These are phyloP conservation scores for Lacerta agilis DNA, from an alignment of 2,797 vertebrate genomes.

Conservation along the genomic window DNA sequence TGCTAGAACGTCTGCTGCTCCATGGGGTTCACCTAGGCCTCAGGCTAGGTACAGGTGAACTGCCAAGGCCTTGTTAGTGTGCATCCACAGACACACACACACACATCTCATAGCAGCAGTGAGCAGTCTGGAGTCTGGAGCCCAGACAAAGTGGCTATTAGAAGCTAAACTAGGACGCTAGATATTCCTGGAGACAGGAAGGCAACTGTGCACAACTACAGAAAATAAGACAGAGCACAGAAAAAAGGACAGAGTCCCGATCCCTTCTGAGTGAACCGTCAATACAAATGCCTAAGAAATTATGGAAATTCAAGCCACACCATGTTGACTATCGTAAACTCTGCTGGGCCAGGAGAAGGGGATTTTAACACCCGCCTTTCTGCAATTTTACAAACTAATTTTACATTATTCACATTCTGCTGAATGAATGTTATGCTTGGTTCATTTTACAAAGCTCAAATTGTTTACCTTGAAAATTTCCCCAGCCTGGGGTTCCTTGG, in stretches of 20 bases:
- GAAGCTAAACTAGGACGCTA: neutral
- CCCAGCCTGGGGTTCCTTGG: constrained; percentile 82
- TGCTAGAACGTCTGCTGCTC: neutral
- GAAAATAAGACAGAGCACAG: neutral
- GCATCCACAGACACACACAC: too few relatives aligned
- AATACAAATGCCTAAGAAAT: neutral
- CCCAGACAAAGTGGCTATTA: neutral
- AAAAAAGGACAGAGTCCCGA: too few relatives aligned
- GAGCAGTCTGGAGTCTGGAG: neutral
- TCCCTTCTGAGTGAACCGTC: neutral
- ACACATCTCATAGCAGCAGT: neutral
- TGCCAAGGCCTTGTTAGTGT: neutral
- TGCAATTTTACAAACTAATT: neutral
- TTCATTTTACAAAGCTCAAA: neutral
- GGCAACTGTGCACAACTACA: neutral
- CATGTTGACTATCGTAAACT: neutral
- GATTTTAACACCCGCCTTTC: neutral
- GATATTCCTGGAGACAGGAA: neutral
- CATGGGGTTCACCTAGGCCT: neutral
- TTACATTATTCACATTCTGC: neutral
- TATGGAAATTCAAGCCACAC: neutral
- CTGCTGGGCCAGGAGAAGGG: neutral
- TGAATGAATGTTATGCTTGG: neutral
- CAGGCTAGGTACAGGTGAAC: neutral
- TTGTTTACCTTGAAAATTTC: constrained; percentile 83